Conservation (phyloP, 1,140 invertebrate genomes). For the Agrypnia vestita region DNA sequence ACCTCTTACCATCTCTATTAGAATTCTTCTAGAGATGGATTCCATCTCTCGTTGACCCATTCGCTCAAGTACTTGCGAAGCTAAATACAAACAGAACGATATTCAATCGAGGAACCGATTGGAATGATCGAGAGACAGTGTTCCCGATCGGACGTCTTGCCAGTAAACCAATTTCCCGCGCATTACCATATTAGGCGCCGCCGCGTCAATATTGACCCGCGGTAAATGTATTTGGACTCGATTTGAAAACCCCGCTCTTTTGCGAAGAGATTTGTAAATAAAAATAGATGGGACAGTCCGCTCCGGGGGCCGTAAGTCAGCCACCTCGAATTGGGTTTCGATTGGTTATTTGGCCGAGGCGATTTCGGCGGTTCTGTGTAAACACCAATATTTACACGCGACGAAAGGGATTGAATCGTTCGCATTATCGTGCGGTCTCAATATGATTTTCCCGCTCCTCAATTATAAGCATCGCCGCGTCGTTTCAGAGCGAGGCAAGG, state of each 20-base stretch:
- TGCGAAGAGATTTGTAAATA: neutral
- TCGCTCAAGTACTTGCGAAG: too few relatives aligned
- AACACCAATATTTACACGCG: neutral
- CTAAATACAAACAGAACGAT: too few relatives aligned
- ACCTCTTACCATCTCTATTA: too few relatives aligned
- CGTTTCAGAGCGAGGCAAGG: too few relatives aligned
- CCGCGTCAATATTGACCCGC: constrained; percentile 1
- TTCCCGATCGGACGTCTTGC: too few relatives aligned
- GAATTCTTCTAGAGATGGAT: too few relatives aligned
- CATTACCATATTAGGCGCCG: constrained; percentile 12
- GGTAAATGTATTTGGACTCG: constrained; percentile 7
- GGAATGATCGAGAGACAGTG: too few relatives aligned
- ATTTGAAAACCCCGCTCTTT: neutral
- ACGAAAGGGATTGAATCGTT: neutral
- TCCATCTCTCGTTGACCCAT: too few relatives aligned
- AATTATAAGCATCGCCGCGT: too few relatives aligned
- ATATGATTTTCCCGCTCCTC: too few relatives aligned
- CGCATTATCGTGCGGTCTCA: neutral
- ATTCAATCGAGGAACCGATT: too few relatives aligned
- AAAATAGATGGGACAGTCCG: neutral
- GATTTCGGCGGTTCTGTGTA: neutral
- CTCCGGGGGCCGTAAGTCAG: neutral
- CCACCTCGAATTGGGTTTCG: neutral
- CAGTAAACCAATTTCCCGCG: neutral
- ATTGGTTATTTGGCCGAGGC: constrained; percentile 2